Evolutionary conservation across 2,797 vertebrate genomes (phyloP).

Genomic region (Echiichthys vipera): DNA sequence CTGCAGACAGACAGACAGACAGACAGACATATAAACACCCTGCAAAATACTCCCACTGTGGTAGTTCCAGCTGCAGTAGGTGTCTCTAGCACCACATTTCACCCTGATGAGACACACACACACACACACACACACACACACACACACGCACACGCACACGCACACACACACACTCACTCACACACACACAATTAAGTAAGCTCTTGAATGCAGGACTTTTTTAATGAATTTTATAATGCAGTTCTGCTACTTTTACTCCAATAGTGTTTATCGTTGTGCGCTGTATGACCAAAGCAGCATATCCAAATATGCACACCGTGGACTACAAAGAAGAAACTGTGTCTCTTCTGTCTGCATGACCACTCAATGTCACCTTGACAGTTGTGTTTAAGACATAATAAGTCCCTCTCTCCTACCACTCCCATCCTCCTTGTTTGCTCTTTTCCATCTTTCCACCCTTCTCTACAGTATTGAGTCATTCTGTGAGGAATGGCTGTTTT

Average conservation of each 20-base stretch:
- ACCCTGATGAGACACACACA: no score
- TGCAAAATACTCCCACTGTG: no score
- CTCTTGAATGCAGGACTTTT: not conserved
- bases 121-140: no score
- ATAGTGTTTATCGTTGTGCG: no score
- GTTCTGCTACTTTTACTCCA: not conserved
- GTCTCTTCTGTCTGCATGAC: conserved; percentile 21
- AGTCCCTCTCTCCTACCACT: conserved; percentile 30
- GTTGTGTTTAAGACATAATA: conserved; percentile 68
- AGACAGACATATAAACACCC: no score
- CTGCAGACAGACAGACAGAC: no score
- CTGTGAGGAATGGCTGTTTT: conserved; percentile 78
- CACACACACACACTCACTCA: no score
- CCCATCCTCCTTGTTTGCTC: conserved; percentile 57
- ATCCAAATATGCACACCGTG: not conserved
- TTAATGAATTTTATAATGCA: not conserved
- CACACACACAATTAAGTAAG: not conserved
- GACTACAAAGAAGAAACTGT: conserved; percentile 8
- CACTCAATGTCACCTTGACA: conserved; percentile 69
- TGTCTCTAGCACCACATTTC: no score
- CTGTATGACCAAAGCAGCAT: not conserved
- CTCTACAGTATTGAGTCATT: conserved; percentile 72
- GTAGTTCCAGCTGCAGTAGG: no score
- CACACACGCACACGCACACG: no score
- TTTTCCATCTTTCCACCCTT: conserved; percentile 16